Percentiles rank a stretch among this genome's conserved stretches.
phyloP scores from a whole-genome alignment of 2,113 vertebrate genomes.

The Cyprinus carpio region DNA sequence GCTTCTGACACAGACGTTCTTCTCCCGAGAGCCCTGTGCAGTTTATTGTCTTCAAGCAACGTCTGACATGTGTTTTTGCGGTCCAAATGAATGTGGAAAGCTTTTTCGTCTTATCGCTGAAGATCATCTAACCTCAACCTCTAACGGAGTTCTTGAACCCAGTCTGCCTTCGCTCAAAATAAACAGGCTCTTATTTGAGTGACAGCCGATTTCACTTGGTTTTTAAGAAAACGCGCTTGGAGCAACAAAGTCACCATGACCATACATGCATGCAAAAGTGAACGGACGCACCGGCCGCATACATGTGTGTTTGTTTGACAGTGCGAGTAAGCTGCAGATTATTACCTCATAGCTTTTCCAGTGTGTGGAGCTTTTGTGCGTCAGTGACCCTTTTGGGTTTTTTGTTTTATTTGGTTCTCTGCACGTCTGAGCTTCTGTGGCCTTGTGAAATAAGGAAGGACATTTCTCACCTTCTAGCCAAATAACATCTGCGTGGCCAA shows the following conservation, averaged over 20 bases:
- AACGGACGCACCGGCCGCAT: no score
- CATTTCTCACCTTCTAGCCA: conserved; percentile 65
- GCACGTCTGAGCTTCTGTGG: conserved; percentile 52
- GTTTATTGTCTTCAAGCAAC: neutral
- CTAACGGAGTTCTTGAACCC: neutral
- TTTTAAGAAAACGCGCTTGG: neutral
- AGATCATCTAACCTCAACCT: conserved; percentile 26
- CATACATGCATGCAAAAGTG: conserved; percentile 31
- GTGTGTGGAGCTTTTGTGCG: conserved; percentile 53
- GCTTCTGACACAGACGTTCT: conserved; percentile 19
- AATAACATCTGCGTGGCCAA: conserved; percentile 58
- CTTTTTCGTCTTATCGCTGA: conserved; percentile 8
- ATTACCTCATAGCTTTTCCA: conserved; percentile 58
- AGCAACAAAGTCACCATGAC: neutral
- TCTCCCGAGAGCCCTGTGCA: neutral
- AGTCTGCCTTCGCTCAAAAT: neutral
- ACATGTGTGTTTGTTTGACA: conserved; percentile 13
- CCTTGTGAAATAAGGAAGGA: conserved; percentile 56
- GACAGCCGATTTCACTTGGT: conserved; percentile 6
- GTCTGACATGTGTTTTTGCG: neutral
- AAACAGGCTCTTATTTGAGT: conserved; percentile 18
- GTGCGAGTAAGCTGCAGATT: conserved; percentile 59
- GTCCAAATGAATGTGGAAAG: conserved; percentile 30
- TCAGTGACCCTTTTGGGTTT: conserved; percentile 57
- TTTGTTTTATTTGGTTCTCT: conserved; percentile 53